Evolutionary conservation across 2,797 vertebrate species (phyloP).

Genomic region (Nannoperca australis): DNA sequence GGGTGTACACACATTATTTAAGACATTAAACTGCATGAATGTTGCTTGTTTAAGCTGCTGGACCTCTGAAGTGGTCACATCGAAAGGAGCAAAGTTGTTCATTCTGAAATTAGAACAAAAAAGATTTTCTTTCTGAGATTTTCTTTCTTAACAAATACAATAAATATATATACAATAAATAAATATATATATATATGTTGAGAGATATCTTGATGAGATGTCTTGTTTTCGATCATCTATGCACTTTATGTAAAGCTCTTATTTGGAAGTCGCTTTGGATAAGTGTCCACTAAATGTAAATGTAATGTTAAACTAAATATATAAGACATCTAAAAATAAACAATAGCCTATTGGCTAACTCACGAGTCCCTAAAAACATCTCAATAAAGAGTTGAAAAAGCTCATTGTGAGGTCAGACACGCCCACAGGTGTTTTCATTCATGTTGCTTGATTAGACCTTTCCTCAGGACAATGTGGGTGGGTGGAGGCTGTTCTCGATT

Average conservation of each 20-base stretch:
- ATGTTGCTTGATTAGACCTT: background rate
- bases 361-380: background rate
- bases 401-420: background rate
- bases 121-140: too few species aligned
- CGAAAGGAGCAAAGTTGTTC: background rate
- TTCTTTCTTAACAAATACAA: too few species aligned
- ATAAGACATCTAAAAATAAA: background rate
- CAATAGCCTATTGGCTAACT: background rate
- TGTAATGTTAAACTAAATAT: background rate
- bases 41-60: slow-evolving; percentile 19
- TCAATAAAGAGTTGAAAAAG: background rate
- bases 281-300: too few species aligned
- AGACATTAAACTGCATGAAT: slow-evolving; percentile 9
- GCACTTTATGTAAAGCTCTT: too few species aligned
- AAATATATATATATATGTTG: too few species aligned
- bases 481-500: background rate
- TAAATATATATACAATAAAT: too few species aligned
- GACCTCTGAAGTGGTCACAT: slow-evolving; percentile 5
- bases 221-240: too few species aligned
- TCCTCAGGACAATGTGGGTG: background rate
- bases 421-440: slow-evolving; percentile 14
- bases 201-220: too few species aligned
- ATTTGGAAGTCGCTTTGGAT: too few species aligned
- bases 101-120: background rate
- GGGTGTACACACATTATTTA: slow-evolving; percentile 12